Evolutionary conservation across 2,888 invertebrate genomes (phyloP).

Genomic region (Tetragnatha montana): DNA sequence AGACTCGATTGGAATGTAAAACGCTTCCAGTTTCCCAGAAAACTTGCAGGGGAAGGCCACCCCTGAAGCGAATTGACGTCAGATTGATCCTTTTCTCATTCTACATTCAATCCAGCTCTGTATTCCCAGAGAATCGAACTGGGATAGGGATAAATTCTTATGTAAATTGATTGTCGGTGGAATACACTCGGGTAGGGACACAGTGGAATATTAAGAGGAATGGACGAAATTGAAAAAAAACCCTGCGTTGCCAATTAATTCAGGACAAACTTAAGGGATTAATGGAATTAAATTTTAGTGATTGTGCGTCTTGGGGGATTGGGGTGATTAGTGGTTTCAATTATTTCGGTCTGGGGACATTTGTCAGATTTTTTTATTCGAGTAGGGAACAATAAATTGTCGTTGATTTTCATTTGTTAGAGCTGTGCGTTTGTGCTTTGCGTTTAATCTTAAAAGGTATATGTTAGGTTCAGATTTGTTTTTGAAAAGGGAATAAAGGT

Average conservation of each 20-base stretch:
- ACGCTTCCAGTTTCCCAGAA: neutral
- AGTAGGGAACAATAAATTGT: no score
- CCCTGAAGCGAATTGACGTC: constrained; percentile 26
- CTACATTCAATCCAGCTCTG: constrained; percentile 8
- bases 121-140: constrained; percentile 8
- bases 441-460: no score
- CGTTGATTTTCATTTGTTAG: no score
- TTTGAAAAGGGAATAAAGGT: no score
- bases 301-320: neutral
- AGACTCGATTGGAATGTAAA: constrained; percentile 30
- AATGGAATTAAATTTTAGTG: neutral
- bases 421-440: no score
- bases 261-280: neutral
- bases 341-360: neutral
- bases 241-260: neutral
- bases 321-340: neutral
- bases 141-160: constrained; percentile 30
- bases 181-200: neutral
- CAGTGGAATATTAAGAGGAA: constrained; percentile 10
- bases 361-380: neutral
- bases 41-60: neutral
- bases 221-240: neutral
- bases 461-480: no score
- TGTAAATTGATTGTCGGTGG: constrained; percentile 20
- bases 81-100: constrained; percentile 32